phyloP scores from a whole-genome alignment of 2,113 vertebrate genomes.

The Engraulis encrasicolus region DNA sequence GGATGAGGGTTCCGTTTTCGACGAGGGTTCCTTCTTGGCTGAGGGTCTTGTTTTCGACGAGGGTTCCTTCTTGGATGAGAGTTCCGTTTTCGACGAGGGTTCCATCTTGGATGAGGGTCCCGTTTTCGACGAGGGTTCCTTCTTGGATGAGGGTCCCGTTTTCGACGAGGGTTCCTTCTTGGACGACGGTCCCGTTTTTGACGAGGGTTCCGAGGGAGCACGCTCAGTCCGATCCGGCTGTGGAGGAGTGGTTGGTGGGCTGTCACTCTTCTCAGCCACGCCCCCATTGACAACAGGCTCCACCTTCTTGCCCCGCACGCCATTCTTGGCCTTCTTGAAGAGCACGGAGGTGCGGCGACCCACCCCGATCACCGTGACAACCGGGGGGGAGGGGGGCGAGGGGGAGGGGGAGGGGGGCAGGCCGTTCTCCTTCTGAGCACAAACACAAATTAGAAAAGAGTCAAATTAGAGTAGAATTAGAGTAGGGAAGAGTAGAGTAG shows the following conservation, averaged over 20 bases:
- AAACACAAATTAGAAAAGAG: too few species aligned
- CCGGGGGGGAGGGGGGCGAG: conserved; percentile 66
- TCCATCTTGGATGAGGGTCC: too few species aligned
- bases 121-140: too few species aligned
- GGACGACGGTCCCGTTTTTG: conserved; percentile 40
- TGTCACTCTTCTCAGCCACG: conserved; percentile 61
- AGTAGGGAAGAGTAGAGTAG: too few species aligned
- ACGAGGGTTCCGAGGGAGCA: conserved; percentile 45
- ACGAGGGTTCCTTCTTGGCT: too few species aligned
- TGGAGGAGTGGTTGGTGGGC: conserved; percentile 29
- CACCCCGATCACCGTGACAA: conserved; percentile 73
- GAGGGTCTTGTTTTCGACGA: too few species aligned
- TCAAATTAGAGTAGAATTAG: too few species aligned
- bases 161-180: conserved; percentile 22
- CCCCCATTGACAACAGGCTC: conserved; percentile 81
- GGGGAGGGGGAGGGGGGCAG: conserved; percentile 74
- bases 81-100: too few species aligned
- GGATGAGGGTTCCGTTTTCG: too few species aligned
- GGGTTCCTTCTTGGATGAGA: too few species aligned
- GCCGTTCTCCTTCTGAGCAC: too few species aligned
- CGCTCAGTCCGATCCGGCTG: conserved; percentile 43
- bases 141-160: conserved; percentile 42
- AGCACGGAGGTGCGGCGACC: conserved; percentile 89
- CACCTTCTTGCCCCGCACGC: conserved; percentile 76
- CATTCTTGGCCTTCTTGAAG: conserved; percentile 94